phyloP scores from a whole-genome alignment of 2,888 invertebrate species.

The Exocentrus adspersus region DNA sequence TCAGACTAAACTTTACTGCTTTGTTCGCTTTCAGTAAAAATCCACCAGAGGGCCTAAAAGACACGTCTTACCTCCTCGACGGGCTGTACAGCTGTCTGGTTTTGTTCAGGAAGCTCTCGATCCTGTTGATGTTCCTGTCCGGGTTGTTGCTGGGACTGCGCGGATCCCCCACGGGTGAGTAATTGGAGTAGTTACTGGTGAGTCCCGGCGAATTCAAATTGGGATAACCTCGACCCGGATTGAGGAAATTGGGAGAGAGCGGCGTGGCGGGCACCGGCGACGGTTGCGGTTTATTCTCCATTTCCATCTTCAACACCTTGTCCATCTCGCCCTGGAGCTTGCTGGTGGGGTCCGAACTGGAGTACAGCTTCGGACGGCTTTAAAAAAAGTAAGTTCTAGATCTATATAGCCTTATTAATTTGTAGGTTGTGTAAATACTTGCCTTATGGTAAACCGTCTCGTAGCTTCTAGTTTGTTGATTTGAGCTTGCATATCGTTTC shows the following conservation, averaged over 20 bases:
- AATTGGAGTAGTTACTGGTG: not conserved
- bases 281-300: no score
- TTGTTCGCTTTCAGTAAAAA: no score
- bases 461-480: not conserved
- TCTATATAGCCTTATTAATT: no score
- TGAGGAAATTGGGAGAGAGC: not conserved
- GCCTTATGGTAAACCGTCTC: conserved; percentile 9
- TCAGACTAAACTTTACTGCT: no score
- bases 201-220: not conserved
- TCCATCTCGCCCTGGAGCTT: not conserved
- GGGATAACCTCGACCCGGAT: not conserved
- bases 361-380: not conserved
- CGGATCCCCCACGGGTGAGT: not conserved
- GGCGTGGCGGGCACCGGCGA: no score
- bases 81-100: not conserved
- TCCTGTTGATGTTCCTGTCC: not conserved
- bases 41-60: no score
- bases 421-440: not conserved
- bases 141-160: not conserved
- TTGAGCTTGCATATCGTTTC: not conserved
- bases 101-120: conserved; percentile 4
- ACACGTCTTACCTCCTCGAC: not conserved
- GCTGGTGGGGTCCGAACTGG: not conserved
- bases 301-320: not conserved
- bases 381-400: not conserved